Conservation (phyloP, 2,113 vertebrate species). For the Tonatia bakeri region DNA sequence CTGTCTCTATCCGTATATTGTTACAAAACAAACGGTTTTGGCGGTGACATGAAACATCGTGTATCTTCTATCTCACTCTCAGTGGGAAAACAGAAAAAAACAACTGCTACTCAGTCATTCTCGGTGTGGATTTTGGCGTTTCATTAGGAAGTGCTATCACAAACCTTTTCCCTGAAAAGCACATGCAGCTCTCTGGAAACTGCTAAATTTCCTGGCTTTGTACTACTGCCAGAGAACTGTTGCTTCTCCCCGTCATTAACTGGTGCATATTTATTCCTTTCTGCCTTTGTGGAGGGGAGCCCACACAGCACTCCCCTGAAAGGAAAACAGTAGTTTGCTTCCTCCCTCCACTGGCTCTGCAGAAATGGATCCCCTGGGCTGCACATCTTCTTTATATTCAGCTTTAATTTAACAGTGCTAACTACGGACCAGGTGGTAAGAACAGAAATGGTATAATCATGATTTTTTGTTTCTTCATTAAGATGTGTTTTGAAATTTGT, state of each 20-base stretch:
- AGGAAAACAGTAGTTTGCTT: conserved; percentile 41
- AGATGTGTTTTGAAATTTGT: not conserved
- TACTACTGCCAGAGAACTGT: conserved; percentile 57
- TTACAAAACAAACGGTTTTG: conserved; percentile 16
- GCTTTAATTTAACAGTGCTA: conserved; percentile 2
- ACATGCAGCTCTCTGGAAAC: conserved; percentile 63
- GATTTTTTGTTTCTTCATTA: conserved; percentile 2
- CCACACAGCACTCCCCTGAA: not conserved
- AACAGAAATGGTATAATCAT: not conserved
- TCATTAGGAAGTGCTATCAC: conserved; percentile 59
- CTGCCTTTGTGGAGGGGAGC: conserved; percentile 15
- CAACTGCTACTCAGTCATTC: conserved; percentile 46
- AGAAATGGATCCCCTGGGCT: not conserved
- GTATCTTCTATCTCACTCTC: conserved; percentile 65
- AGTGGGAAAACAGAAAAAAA: conserved; percentile 69
- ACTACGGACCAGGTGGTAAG: not conserved
- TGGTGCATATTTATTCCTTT: not conserved
- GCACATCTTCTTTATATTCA: not conserved
- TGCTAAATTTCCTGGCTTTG: conserved; percentile 69
- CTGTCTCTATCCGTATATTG: conserved; percentile 31
- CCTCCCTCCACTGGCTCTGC: not conserved
- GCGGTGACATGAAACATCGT: conserved; percentile 38
- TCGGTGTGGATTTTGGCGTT: conserved; percentile 63
- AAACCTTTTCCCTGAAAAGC: conserved; percentile 52
- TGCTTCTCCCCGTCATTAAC: conserved; percentile 39